Percentiles rank a stretch among this genome's conserved stretches.
These are phyloP conservation scores for Chrosomus eos DNA, from an alignment of 2,797 vertebrate genomes.

Conservation along the genomic window DNA sequence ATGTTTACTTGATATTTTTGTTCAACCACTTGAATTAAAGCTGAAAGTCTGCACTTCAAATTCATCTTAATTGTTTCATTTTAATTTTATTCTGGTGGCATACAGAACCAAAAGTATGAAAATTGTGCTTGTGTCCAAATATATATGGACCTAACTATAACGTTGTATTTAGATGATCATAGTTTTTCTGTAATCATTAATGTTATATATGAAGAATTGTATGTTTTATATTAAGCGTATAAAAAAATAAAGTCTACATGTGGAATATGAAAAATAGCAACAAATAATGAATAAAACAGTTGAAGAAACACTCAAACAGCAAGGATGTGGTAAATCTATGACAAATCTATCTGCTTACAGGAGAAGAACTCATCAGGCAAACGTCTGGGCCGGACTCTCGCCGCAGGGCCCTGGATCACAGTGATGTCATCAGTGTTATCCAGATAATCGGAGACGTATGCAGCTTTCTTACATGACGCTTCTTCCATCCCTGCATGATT, in stretches of 20 bases:
- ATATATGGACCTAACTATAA: too few species aligned
- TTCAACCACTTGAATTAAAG: too few species aligned
- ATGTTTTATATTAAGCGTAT: neutral
- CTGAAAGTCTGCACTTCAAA: too few species aligned
- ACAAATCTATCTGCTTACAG: conserved; percentile 79
- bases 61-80: too few species aligned
- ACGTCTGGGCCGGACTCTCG: conserved; percentile 80
- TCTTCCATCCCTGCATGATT: conserved; percentile 88
- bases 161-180: neutral
- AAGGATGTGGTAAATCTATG: neutral
- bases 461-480: conserved; percentile 80
- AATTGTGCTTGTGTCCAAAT: too few species aligned
- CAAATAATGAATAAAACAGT: neutral
- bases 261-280: neutral
- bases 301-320: conserved; percentile 15
- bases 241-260: neutral
- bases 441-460: conserved; percentile 82
- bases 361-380: conserved; percentile 84
- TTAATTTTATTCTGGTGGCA: too few species aligned
- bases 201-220: neutral
- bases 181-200: neutral
- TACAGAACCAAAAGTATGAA: too few species aligned
- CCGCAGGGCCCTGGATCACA: conserved; percentile 87
- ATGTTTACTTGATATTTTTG: too few species aligned
- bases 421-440: conserved; percentile 75